Conservation (phyloP, 2,113 vertebrate genomes). For the Turnix velox region DNA sequence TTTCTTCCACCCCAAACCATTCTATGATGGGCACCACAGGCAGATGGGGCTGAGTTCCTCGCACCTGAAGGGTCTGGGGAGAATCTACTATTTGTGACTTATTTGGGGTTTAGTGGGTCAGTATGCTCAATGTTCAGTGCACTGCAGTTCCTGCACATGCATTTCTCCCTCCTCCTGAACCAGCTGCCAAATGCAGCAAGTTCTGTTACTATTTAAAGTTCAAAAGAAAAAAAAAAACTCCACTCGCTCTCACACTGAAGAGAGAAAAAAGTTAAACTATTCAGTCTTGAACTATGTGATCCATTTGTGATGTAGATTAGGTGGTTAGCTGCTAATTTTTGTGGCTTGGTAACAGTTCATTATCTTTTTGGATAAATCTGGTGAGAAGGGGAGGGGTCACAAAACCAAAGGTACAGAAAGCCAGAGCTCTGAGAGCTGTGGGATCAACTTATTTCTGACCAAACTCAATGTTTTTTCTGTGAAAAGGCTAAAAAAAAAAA, state of each 20-base stretch:
- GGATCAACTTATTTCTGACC: rapidly evolving
- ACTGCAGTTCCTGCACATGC: background rate
- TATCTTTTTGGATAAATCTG: background rate
- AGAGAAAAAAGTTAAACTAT: background rate
- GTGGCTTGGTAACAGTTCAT: rapidly evolving
- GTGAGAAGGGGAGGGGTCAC: background rate
- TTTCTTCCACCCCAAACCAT: too few species aligned
- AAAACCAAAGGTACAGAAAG: rapidly evolving
- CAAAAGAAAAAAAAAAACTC: background rate
- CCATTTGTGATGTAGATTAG: background rate
- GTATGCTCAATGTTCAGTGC: too few species aligned
- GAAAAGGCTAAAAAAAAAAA: background rate
- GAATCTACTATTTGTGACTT: background rate
- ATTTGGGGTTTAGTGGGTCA: background rate
- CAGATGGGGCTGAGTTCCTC: too few species aligned
- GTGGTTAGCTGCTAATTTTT: background rate
- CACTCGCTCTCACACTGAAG: rapidly evolving
- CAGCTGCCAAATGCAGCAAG: too few species aligned
- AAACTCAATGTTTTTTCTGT: background rate
- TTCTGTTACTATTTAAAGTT: too few species aligned
- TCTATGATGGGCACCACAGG: too few species aligned
- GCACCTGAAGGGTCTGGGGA: too few species aligned
- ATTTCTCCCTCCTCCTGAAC: background rate
- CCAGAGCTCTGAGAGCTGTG: rapidly evolving
- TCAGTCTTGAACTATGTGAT: background rate